These are phyloP conservation scores for Wiebesia pumilae DNA, from an alignment of 1,140 invertebrate genomes.

Conservation along the genomic window DNA sequence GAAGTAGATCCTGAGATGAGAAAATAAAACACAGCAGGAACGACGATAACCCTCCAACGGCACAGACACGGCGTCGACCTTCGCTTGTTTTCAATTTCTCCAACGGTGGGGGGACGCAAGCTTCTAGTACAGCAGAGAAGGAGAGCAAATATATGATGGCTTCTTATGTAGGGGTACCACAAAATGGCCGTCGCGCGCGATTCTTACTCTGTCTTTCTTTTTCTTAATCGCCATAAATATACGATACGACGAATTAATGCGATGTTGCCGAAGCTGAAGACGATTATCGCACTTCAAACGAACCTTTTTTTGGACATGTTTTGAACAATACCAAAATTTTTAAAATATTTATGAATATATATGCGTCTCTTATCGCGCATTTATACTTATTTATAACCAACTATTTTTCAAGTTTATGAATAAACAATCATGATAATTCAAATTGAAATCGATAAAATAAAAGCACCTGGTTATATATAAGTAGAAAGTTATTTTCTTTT, in stretches of 20 bases:
- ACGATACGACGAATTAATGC: slow-evolving; percentile 23
- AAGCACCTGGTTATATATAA: no score
- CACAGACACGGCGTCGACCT: slow-evolving; percentile 71
- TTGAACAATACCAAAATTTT: background rate
- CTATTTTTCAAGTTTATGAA: no score
- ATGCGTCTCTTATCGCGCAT: no score
- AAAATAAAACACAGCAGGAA: slow-evolving; percentile 54
- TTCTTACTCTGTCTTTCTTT: slow-evolving; percentile 35
- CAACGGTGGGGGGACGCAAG: slow-evolving; percentile 14
- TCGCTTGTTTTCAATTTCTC: slow-evolving; percentile 69
- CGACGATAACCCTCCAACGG: slow-evolving; percentile 66
- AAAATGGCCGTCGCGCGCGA: slow-evolving; percentile 67
- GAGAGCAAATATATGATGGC: slow-evolving; percentile 13
- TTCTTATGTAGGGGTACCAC: slow-evolving; percentile 62
- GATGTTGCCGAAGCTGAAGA: background rate
- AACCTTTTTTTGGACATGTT: background rate
- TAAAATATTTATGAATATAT: no score
- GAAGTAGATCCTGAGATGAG: slow-evolving; percentile 6
- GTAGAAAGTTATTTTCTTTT: no score
- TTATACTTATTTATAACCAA: background rate
- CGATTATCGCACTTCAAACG: background rate
- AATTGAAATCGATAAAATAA: no score
- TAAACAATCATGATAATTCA: no score
- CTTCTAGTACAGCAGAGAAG: slow-evolving; percentile 13
- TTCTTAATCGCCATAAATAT: background rate